Evolutionary conservation across 1,140 invertebrate genomes (phyloP).

Genomic region (Brachionus koreanus): DNA sequence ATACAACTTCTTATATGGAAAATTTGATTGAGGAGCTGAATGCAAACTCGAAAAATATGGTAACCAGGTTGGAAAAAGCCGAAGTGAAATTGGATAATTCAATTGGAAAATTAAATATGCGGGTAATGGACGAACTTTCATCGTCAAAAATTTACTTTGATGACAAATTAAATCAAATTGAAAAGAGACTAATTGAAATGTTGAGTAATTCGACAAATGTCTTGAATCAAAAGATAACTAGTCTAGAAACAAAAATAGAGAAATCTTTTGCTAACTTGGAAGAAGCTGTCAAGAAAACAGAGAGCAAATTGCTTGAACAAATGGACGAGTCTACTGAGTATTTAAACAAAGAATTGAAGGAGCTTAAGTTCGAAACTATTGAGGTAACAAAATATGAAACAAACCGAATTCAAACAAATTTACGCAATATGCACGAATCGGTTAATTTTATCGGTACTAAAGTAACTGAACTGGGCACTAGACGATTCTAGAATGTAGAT

Average conservation of each 20-base stretch:
- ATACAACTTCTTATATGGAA: constrained; percentile 13
- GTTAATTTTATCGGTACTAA: not conserved
- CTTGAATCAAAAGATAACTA: not conserved
- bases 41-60: not conserved
- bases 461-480: not conserved
- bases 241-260: not conserved
- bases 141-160: constrained; percentile 26
- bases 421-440: not conserved
- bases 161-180: constrained; percentile 9
- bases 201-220: not conserved
- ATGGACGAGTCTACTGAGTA: constrained; percentile 3
- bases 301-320: not conserved
- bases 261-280: not conserved
- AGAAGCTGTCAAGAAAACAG: not conserved
- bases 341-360: constrained; percentile 5
- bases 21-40: constrained; percentile 15
- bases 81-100: not conserved
- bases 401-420: not conserved
- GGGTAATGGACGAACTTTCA: not conserved
- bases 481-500: not conserved
- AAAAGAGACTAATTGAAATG: not conserved
- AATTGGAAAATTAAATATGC: not conserved
- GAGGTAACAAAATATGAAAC: constrained; percentile 26
- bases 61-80: not conserved
- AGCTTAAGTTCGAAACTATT: not conserved